Conservation (phyloP, 30 jellyfish, hydroid and myxozoan genomes). For the Hydractinia symbiolongicarpus region DNA sequence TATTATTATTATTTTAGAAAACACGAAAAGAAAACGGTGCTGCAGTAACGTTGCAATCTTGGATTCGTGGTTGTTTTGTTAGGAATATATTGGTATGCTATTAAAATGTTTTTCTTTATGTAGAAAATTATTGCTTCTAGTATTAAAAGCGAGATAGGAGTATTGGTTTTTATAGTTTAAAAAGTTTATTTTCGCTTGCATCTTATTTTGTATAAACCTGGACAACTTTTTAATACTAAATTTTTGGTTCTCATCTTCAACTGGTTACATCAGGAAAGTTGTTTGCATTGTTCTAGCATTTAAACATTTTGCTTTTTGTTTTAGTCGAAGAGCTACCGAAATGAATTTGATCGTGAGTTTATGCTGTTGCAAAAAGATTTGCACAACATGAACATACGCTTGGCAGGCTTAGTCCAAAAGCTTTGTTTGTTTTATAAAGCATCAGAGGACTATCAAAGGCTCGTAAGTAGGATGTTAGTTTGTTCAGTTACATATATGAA, state of each 20-base stretch:
- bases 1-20: slow-evolving; percentile 18
- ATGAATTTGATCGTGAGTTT: slow-evolving; percentile 21
- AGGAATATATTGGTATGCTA: slow-evolving; percentile 37
- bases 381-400: background rate
- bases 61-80: slow-evolving; percentile 49
- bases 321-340: slow-evolving; percentile 46
- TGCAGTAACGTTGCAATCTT: slow-evolving; percentile 45
- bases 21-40: slow-evolving; percentile 48
- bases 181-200: too few relatives aligned
- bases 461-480: slow-evolving; percentile 30
- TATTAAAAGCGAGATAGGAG: too few relatives aligned
- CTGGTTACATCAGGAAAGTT: background rate
- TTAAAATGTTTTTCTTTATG: background rate
- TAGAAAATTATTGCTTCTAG: too few relatives aligned
- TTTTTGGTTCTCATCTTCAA: too few relatives aligned
- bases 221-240: too few relatives aligned
- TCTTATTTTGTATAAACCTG: too few relatives aligned
- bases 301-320: background rate
- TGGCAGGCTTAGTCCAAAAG: slow-evolving; percentile 24
- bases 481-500: background rate
- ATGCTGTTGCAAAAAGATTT: too few relatives aligned
- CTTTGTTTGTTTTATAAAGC: slow-evolving; percentile 46
- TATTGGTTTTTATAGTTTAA: too few relatives aligned
- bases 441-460: slow-evolving; percentile 46
- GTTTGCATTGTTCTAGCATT: background rate